Evolutionary conservation across 2,113 vertebrate genomes (phyloP), one percentile per base, ranked within the genome.

Genomic region (Hypanus sabinus): DNA sequence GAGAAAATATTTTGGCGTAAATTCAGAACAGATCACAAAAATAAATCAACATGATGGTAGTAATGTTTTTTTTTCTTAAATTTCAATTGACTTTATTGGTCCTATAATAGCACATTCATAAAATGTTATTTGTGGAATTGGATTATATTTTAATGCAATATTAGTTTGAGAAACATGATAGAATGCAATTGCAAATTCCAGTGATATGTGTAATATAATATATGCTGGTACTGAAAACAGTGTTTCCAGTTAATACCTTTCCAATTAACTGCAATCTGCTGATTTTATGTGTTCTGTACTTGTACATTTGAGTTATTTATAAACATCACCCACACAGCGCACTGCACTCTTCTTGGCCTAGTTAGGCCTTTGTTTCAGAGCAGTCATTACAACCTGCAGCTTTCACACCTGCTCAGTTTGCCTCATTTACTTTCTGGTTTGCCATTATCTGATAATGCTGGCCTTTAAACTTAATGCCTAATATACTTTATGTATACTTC

Each of bases 321-420:
- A 70, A 92, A 36, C 65, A 68, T 71, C n/a, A 33, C 68, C 57
- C 36, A 93, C 24, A 46, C 68, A 38, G 91, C 27, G 18, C 1
- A 5, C 3, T 93, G 70, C 30, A 38, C 68, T 55, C 22, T 73
- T 93, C 90, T 73, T 93, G 68, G 70, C 91, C 36, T 10, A 93
- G 91, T 93, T 68, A 73, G 36, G 20, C 16, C 27, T 38, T 55
- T 73, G 46, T 71, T 73, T 75, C 22, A 9, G 46, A 55, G 85
- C 60, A 65, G 22, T 85, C 57, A 85, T 57, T 85, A 46, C 55
- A 57, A 60, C 81, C 38, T 85, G 55, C 81, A 85, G 46, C 55
- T 85, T 85, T 85, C 81, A 85, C 81, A 85, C 46, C 81, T 93
- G 36, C 91, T 73, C 36, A 2, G 70, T 73, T 36, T 73, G 70